Base-by-base conservation (phyloP, 35 echinoderm and acorn worm species). In the Lytechinus pictus region DNA sequence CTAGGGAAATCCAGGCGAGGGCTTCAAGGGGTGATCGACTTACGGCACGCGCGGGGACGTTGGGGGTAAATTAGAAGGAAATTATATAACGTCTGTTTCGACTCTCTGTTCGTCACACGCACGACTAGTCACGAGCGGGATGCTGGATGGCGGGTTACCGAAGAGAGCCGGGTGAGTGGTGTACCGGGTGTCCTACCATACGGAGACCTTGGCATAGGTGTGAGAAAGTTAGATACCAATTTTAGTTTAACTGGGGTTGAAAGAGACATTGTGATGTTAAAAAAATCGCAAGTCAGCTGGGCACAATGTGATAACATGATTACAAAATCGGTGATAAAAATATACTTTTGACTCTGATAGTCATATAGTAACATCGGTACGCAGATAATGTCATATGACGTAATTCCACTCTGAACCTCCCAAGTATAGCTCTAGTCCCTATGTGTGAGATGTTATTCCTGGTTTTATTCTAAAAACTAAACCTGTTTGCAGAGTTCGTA, bases 51-150 rank as follows among this genome's bases (percentile, higher is more conserved):
- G 19, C 66, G 21, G 66, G 66, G 66, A 79, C 66, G 66, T 79
- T 79, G 66, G 66, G 61, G 66, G 66, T 24, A 79, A 79, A 79
- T 79, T 79, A 79, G 66, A 79, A n/a, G 66, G 19, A 79, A 79
- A 79, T 79, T 79, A 79, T 79, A 16, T 79, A n/a, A 79, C 66
- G 19, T 79, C 66, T 79, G 66, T 79, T 79, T 79, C 66, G 16
- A 79, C 19, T 79, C 66, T 16, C 14, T 16, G 66, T 79, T 79
- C 19, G 66, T n/a, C 12, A 79, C 66, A 79, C 66, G 66, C 66
- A 79, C 66, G 66, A 79, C 66, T 79, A 14, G 66, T 79, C 21
- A 24, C 66, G 66, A 79, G 66, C n/a, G 16, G 66, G 19, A 24
- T 79, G 66, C 16, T 79, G 66, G 66, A 24, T 79, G 66, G 66